phyloP scores from a whole-genome alignment of 2,797 vertebrate species.

The Acomys russatus region DNA sequence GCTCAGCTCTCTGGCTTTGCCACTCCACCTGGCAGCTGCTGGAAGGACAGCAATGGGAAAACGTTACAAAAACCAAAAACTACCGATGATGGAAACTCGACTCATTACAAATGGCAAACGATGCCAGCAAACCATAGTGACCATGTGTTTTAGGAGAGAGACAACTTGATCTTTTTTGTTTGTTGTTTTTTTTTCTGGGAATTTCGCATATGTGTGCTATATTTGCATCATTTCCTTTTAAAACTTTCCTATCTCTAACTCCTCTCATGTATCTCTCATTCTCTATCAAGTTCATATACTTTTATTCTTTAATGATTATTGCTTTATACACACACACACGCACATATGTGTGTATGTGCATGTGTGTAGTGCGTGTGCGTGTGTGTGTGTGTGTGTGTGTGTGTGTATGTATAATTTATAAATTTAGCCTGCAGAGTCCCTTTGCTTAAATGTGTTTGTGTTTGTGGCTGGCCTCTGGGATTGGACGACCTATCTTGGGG shows the following conservation, averaged over 20 bases:
- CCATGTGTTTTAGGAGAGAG: background rate
- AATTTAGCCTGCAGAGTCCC: background rate
- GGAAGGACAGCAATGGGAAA: background rate
- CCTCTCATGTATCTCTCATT: background rate
- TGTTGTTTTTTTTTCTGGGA: background rate
- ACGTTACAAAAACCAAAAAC: background rate
- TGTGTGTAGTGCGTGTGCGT: background rate
- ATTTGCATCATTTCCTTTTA: background rate
- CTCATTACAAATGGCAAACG: background rate
- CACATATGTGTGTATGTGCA: background rate
- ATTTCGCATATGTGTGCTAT: background rate
- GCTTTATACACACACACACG: background rate
- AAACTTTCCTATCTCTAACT: background rate
- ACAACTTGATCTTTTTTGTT: background rate
- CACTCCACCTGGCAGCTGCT: background rate
- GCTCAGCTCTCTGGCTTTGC: background rate
- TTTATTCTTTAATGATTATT: background rate
- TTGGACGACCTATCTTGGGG: background rate
- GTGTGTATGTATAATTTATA: background rate
- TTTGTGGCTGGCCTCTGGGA: too few relatives aligned
- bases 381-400: background rate
- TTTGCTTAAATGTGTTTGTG: background rate
- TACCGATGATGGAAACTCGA: background rate
- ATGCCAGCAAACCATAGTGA: background rate
- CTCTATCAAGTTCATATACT: background rate